Base-by-base conservation (phyloP, 2,113 vertebrate species). In the Cyprinodon variegatus region DNA sequence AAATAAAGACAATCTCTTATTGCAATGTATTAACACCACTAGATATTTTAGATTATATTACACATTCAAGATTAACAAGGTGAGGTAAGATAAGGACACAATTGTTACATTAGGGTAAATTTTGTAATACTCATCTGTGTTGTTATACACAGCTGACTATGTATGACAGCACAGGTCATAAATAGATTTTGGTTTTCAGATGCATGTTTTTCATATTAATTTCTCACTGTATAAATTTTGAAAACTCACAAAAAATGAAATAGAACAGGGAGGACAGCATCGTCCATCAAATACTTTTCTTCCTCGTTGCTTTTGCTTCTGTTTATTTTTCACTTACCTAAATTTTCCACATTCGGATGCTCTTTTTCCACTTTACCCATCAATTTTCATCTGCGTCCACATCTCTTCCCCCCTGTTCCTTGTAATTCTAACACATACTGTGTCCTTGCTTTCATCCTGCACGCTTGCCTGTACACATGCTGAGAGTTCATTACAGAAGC, bases 401-500 rank as follows among this genome's bases (percentile, higher is more conserved):
- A 1, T 69, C 43, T 20, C 41, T 15, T 45, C 6, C 65, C 46
- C 5, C 22, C 46, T 41, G 4, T 73, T 60, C 15, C 45, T 3
- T 63, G 43, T 41, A 9, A 46, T 13, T 53, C 48, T 61, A 11
- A 17, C 29, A 11, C 10, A 40, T 41, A 37, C 4, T 43, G n/a
- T 66, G 5, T 48, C 36, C 7, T 0, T 65, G 38, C 48, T 40
- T n/a, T 59, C 14, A 57, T 63, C 39, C 14, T 4, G 36, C 36
- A 15, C 36, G 37, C 61, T 61, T 3, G 29, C 17, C 14, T 59
- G 36, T 64, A 38, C 67, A 9, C 50, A 61, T 41, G 39, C 50
- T 9, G 14, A 66, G 57, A 84, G 64, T 79, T 77, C 81, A 87
- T 90, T 88, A 78, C 72, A 82, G 83, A 75, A 84, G 72, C 84